Base-by-base conservation (phyloP, 2,113 vertebrate species). In the Taurulus bubalis region DNA sequence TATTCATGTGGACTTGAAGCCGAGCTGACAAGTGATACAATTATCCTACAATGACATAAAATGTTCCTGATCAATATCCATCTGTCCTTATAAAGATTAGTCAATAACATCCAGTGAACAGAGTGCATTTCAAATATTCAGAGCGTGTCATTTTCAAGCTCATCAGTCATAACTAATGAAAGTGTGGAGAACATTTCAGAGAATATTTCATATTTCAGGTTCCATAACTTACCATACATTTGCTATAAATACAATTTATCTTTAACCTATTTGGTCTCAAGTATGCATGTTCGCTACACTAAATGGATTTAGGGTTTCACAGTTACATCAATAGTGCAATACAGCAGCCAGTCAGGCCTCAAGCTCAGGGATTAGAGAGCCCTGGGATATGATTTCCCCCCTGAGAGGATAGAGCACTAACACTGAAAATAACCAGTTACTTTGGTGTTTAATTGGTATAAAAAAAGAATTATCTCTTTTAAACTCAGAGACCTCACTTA, bases 51-150 rank as follows among this genome's bases (percentile, higher is more conserved):
- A 70, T 82, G 62, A 60, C 75, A 40, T 77, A 6, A 60, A 36
- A 47, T 83, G 67, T 66, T 66, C 40, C 45, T 16, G n/a, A 89
- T 90, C 80, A 55, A 71, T 80, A 55, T 79, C 83, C 3, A 85
- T 82, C 76, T 62, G 59, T 87, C 71, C 65, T 89, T 38, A 71
- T 71, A 70, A 36, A 65, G 59, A 71, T 64, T 26, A 42, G 53
- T 76, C 8, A 10, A 82, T 78, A 73, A 74, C 9, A 40, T 77
- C n/a, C 16, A 2, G n/a, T 40, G 40, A 14, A 73, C 60, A 49
- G 18, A 20, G 34, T 51, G 64, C 26, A 30, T 36, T 79, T 60
- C 8, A 73, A 63, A 58, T 45, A 34, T 66, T 69, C 55, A 55
- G 16, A 53, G 40, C 0, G 24, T 1, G n/a, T 47, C n/a, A 28